These are phyloP conservation scores for Catocala fraxini DNA, from an alignment of 2,888 invertebrate species.

Conservation along the genomic window DNA sequence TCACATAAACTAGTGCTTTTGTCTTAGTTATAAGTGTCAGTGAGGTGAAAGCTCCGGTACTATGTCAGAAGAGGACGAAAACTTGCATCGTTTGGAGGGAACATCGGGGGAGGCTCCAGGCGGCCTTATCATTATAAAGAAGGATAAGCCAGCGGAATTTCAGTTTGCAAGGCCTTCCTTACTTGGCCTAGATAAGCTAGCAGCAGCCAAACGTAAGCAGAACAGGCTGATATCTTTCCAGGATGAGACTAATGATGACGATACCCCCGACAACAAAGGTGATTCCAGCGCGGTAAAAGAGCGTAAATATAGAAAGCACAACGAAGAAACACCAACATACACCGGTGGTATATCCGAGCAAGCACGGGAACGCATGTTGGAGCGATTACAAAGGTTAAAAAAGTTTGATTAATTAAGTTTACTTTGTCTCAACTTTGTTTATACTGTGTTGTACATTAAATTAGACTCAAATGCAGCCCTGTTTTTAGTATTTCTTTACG, in stretches of 20 bases:
- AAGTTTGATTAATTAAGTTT: slow-evolving; percentile 20
- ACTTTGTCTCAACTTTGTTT: not conserved
- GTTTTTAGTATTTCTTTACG: too few species aligned
- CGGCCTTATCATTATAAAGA: slow-evolving; percentile 91
- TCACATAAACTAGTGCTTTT: slow-evolving; percentile 13
- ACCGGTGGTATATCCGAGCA: slow-evolving; percentile 96
- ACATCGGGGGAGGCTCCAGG: slow-evolving; percentile 89
- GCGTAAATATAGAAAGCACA: slow-evolving; percentile 92
- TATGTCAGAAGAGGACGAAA: slow-evolving; percentile 85
- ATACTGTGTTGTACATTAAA: not conserved
- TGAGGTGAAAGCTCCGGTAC: slow-evolving; percentile 12
- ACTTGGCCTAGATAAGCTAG: slow-evolving; percentile 94
- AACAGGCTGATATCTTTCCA: slow-evolving; percentile 90
- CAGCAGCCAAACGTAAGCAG: slow-evolving; percentile 91
- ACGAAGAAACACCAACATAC: slow-evolving; percentile 97
- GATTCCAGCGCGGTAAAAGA: slow-evolving; percentile 62
- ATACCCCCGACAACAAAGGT: slow-evolving; percentile 56
- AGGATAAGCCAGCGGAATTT: slow-evolving; percentile 88
- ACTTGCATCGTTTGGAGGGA: slow-evolving; percentile 92
- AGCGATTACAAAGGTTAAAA: slow-evolving; percentile 86
- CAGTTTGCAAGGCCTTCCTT: slow-evolving; percentile 93
- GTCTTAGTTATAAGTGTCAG: slow-evolving; percentile 27
- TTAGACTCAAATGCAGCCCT: too few species aligned
- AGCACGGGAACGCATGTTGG: slow-evolving; percentile 91
- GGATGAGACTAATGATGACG: slow-evolving; percentile 72